These are phyloP conservation scores for Pteromalus puparum DNA, from an alignment of 1,140 invertebrate species.

Conservation along the genomic window DNA sequence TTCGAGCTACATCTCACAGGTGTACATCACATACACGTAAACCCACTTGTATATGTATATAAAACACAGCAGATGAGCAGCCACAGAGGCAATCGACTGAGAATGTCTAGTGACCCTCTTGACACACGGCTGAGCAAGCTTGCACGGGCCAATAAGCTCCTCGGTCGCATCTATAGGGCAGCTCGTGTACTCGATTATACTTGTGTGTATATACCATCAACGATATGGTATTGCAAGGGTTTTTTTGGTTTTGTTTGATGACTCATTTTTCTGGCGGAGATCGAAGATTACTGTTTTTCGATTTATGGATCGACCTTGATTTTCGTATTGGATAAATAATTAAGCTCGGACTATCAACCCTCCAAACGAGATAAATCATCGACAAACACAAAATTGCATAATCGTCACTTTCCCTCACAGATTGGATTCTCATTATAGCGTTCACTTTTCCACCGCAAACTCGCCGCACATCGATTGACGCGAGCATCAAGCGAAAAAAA, in stretches of 20 bases:
- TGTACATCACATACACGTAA: neutral
- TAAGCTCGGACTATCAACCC: too few relatives aligned
- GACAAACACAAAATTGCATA: too few relatives aligned
- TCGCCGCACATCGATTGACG: neutral
- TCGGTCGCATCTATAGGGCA: conserved; percentile 25
- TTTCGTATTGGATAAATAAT: too few relatives aligned
- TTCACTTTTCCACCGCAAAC: too few relatives aligned
- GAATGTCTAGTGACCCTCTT: conserved; percentile 74
- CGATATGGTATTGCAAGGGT: neutral
- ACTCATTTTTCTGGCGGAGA: neutral
- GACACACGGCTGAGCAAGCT: conserved; percentile 70
- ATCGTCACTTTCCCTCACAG: too few relatives aligned
- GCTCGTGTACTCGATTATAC: neutral
- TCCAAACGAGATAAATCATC: too few relatives aligned
- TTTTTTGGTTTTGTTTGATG: neutral
- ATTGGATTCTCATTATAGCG: too few relatives aligned
- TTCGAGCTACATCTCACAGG: conserved; percentile 1
- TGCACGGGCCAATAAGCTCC: conserved; percentile 67
- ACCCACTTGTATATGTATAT: neutral
- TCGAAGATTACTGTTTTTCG: neutral
- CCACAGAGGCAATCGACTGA: conserved; percentile 69
- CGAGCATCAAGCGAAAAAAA: neutral
- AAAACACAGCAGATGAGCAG: neutral
- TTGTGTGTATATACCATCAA: neutral
- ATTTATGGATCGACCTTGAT: neutral